Evolutionary conservation across 2,888 invertebrate genomes (phyloP), one percentile per base, ranked within the genome.

Genomic region (Andrena bucephala): DNA sequence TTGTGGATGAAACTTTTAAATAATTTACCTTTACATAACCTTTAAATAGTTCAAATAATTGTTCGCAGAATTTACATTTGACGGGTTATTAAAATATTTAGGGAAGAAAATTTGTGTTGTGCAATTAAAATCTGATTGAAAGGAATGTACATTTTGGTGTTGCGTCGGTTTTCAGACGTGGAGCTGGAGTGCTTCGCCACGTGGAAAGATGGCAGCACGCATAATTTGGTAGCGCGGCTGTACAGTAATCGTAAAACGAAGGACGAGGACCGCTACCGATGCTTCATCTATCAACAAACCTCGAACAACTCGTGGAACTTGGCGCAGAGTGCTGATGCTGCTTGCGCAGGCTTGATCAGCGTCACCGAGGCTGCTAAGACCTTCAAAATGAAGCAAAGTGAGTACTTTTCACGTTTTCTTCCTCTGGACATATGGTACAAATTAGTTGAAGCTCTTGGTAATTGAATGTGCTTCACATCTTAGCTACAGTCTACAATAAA

Each of bases 181-280:
- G 97, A 97, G 94, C 94, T 97, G 75, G 96, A 97, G 68, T 98
- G 98, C 93, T 94, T 97, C 77, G 97, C 97, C 1, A 96, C 96
- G 36, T 98, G 98, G 98, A 97, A 97, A 94, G 97, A 98, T 89
- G 97, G 97, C 3, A 97, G 97, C 75, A 96, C 96, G 59, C 95
- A 97, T 72, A 97, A 97, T 93, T 95, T 97, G 68, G 96, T 97
- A 69, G 97, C 97, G 0, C 96, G 97, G 94, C 96, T 98, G 71
- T 97, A 97, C 91, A 97, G 98, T 94, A 96, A 96, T 94, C 97
- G 95, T 50, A 94, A 95, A 62, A 94, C 96, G n/a, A 95, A 96
- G 0, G 96, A 97, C 90, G 97, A 97, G 91, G 97, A 97, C 89
- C 96, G 97, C 70, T 98, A 97, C 94, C 95, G 96, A 86, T 98